Evolutionary conservation across 2,888 invertebrate genomes (phyloP).

Genomic region (Melinaea menophilus): DNA sequence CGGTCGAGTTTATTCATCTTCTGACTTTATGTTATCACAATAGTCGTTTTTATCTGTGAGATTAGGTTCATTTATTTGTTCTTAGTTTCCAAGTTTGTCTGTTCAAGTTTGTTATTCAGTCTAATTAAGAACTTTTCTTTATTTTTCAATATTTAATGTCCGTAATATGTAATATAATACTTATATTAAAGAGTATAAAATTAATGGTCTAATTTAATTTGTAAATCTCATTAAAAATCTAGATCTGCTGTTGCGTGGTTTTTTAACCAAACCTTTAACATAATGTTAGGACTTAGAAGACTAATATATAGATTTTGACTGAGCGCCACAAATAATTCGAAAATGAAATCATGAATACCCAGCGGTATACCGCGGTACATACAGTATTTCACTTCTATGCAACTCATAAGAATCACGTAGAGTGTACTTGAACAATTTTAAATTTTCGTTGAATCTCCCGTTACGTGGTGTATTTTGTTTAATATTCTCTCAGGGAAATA

Average conservation of each 20-base stretch:
- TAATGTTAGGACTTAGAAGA: no score
- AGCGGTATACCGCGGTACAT: no score
- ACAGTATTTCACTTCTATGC: constrained; percentile 3
- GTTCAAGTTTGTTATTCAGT: constrained; percentile 1
- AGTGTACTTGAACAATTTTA: constrained; percentile 50
- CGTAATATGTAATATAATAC: no score
- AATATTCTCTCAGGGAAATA: constrained; percentile 16
- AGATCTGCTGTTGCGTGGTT: no score
- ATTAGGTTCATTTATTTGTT: constrained; percentile 41
- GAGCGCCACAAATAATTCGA: no score
- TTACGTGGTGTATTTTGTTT: constrained; percentile 25
- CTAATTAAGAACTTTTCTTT: neutral
- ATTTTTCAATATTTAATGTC: no score
- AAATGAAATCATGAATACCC: neutral
- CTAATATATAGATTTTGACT: no score
- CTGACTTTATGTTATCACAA: constrained; percentile 63
- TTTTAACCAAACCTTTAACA: no score
- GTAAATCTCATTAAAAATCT: neutral
- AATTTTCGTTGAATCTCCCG: constrained; percentile 39
- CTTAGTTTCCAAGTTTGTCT: neutral
- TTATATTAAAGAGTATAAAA: neutral
- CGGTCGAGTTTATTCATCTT: constrained; percentile 59
- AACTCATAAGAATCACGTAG: constrained; percentile 46
- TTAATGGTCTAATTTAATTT: neutral
- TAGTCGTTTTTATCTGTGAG: constrained; percentile 40